Evolutionary conservation across 2,888 invertebrate species (phyloP).

Genomic region (Leptopilina syphax): DNA sequence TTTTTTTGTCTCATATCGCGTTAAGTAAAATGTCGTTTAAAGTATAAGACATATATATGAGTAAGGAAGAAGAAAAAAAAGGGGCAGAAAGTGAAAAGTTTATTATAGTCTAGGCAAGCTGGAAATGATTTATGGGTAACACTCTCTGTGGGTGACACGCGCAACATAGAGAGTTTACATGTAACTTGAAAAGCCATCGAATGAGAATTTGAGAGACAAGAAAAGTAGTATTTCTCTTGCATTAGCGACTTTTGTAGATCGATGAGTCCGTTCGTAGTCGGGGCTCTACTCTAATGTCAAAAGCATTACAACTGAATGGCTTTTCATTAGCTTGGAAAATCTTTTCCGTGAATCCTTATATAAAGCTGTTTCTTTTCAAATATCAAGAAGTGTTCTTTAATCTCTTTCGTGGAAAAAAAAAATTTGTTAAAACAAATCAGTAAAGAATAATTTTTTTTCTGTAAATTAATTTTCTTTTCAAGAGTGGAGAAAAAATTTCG

Average conservation of each 20-base stretch:
- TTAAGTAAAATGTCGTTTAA: neutral
- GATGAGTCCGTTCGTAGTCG: slow-evolving; percentile 25
- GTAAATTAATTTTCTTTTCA: neutral
- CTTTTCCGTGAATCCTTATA: neutral
- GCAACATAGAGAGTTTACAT: slow-evolving; percentile 29
- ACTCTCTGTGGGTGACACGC: slow-evolving; percentile 44
- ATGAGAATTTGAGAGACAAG: slow-evolving; percentile 46
- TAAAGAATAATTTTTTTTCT: too few relatives aligned
- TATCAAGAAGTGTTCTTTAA: neutral
- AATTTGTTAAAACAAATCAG: too few relatives aligned
- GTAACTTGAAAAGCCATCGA: slow-evolving; percentile 49
- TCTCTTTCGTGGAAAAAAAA: neutral
- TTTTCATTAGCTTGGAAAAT: slow-evolving; percentile 43
- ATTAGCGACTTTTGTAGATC: slow-evolving; percentile 38
- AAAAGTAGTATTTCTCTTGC: slow-evolving; percentile 12
- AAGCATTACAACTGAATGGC: slow-evolving; percentile 48
- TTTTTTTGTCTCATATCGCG: neutral
- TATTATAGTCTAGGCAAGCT: slow-evolving; percentile 38
- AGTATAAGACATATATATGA: neutral
- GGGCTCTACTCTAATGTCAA: slow-evolving; percentile 45
- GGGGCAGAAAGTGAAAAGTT: neutral
- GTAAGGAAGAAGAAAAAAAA: neutral
- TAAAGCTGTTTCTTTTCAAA: slow-evolving; percentile 5
- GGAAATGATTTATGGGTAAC: slow-evolving; percentile 49
- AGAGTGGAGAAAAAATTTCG: too few relatives aligned